These are phyloP conservation scores for Lipotes vexillifer DNA, from an alignment of 2,113 vertebrate species.

Conservation along the genomic window DNA sequence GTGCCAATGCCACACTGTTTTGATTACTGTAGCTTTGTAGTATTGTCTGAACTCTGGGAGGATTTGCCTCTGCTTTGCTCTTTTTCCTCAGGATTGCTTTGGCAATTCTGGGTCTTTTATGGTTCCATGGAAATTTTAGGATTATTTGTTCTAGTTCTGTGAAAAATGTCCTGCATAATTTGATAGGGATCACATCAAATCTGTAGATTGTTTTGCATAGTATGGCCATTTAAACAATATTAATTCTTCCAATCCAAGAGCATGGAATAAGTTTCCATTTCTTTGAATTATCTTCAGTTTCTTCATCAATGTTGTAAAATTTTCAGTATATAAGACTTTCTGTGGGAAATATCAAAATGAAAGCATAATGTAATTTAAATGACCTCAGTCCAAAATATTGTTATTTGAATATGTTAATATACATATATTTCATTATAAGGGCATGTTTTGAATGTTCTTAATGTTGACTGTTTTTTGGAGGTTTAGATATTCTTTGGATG, in stretches of 20 bases:
- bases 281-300: background rate
- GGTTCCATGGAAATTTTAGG: background rate
- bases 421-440: background rate
- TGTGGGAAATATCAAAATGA: background rate
- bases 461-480: background rate
- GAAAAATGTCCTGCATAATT: background rate
- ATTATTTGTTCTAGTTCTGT: background rate
- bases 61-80: background rate
- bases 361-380: background rate
- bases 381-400: background rate
- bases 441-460: background rate
- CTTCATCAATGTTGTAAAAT: background rate
- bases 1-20: background rate
- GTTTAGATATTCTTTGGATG: background rate
- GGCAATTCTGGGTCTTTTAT: background rate
- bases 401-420: background rate
- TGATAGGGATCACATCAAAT: background rate
- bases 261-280: background rate
- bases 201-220: background rate
- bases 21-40: background rate
- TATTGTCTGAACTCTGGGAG: background rate
- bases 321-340: background rate
- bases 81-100: background rate
- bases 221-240: background rate
- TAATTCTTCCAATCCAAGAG: background rate